These are phyloP conservation scores for Trachops cirrhosus DNA, from an alignment of 2,797 vertebrate species.

Conservation along the genomic window DNA sequence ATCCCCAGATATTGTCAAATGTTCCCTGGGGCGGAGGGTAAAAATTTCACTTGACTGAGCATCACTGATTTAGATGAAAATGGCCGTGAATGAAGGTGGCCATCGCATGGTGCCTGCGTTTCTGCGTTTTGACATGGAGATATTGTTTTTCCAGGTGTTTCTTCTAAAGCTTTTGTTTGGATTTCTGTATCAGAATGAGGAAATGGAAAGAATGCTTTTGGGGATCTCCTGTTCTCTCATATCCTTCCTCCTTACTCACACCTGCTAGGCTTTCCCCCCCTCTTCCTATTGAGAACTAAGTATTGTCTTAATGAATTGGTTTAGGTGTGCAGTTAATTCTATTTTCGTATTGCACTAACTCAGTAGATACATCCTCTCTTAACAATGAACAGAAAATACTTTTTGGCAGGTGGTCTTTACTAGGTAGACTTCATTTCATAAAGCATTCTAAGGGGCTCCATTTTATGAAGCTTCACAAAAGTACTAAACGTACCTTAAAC, in stretches of 20 bases:
- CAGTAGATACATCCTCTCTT: not conserved
- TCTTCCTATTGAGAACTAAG: constrained; percentile 34
- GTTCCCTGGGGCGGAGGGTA: not conserved
- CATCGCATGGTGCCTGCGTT: not conserved
- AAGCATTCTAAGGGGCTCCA: not conserved
- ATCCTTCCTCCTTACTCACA: constrained; percentile 58
- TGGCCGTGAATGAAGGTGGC: not conserved
- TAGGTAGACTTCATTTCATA: constrained; percentile 14
- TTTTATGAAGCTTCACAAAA: constrained; percentile 15
- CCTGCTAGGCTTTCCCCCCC: not conserved
- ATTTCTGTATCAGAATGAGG: constrained; percentile 35
- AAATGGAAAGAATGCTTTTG: constrained; percentile 42
- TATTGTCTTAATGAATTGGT: constrained; percentile 13
- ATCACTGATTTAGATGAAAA: not conserved
- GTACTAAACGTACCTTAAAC: not conserved
- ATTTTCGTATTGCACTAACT: not conserved
- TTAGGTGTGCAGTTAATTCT: constrained; percentile 5
- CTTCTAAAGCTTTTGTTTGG: constrained; percentile 50
- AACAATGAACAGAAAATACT: not conserved
- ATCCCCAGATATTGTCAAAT: not conserved
- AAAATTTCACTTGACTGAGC: not conserved
- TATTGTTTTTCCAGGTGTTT: constrained; percentile 50
- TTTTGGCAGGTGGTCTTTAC: constrained; percentile 25
- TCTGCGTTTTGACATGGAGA: not conserved
- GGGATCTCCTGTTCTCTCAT: constrained; percentile 24